Evolutionary conservation across 2,113 vertebrate species (phyloP), one percentile per base, ranked within the genome.

Genomic region (Eira barbara): DNA sequence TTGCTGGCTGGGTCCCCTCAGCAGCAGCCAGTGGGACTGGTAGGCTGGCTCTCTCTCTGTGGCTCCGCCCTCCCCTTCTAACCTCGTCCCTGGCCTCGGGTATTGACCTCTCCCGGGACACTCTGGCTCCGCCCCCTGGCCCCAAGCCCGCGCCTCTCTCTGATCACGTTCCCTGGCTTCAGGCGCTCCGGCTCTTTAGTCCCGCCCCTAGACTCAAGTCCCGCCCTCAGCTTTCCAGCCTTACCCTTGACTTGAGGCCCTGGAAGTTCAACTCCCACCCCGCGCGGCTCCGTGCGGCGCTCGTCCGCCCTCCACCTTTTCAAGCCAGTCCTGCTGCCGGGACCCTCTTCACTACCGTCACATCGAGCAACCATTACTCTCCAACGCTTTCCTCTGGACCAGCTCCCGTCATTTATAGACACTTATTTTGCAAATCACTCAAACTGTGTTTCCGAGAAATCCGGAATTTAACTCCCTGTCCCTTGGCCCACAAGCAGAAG

Each of bases 241-340:
- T 7, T 39, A 31, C 45, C 55, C 73, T 47, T 9, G 21, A 63
- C 34, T 63, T 14, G 39, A 18, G 42, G 47, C n/a, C 59, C 59
- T 21, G 2, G 42, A 89, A 89, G 39, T 76, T 55, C 63, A 59
- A 79, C 45, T 31, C 20, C 14, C 18, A 15, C 11, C 27, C 14
- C 3, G 27, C 0, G 6, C 0, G 9, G 21, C 55, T 29, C 36
- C 1, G 2, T 4, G 36, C 9, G 0, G 76, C 11, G 3, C 39
- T 57, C 13, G 7, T 91, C 27, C 18, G 17, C 59, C 4, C 31
- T 89, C 5, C 12, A 14, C 42, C 17, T 31, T 89, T 39, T 76
- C 31, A 17, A 49, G 47, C 69, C 42, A 42, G 21, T 49, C 11
- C 52, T 10, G 6, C 31, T 57, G 81, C 52, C 17, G 1, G 11